These are phyloP conservation scores for Bhutanitis thaidina DNA, from an alignment of 2,888 invertebrate genomes.

Conservation along the genomic window DNA sequence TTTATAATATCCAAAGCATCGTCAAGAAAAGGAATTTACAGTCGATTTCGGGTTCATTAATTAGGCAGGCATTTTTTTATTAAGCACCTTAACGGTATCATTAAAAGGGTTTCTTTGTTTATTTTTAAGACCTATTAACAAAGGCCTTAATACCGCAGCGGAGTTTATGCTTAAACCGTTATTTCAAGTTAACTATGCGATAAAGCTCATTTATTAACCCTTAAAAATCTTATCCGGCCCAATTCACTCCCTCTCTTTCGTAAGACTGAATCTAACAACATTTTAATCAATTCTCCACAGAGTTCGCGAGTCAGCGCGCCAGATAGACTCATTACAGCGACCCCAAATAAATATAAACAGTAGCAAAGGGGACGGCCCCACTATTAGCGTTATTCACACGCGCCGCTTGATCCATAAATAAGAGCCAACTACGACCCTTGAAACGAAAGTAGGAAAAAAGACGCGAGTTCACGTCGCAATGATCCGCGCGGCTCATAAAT, in stretches of 20 bases:
- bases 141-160: slow-evolving; percentile 26
- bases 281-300: slow-evolving; percentile 79
- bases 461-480: slow-evolving; percentile 61
- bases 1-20: slow-evolving; percentile 6
- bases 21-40: slow-evolving; percentile 17
- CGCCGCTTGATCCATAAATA: slow-evolving; percentile 75
- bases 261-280: slow-evolving; percentile 74
- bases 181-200: slow-evolving; percentile 45
- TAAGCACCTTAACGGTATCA: slow-evolving; percentile 12
- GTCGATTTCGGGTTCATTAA: slow-evolving; percentile 18
- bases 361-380: slow-evolving; percentile 69
- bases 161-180: slow-evolving; percentile 33
- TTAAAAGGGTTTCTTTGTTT: slow-evolving; percentile 25
- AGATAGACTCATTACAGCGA: slow-evolving; percentile 76
- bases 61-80: slow-evolving; percentile 14
- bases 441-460: slow-evolving; percentile 49
- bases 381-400: slow-evolving; percentile 78
- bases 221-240: slow-evolving; percentile 55
- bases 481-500: slow-evolving; percentile 70
- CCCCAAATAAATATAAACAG: slow-evolving; percentile 80
- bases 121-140: slow-evolving; percentile 33
- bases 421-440: slow-evolving; percentile 62
- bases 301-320: slow-evolving; percentile 76
- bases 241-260: slow-evolving; percentile 66
- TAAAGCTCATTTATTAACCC: slow-evolving; percentile 58